Base-by-base conservation (phyloP, 2,797 vertebrate genomes). In the Hydrophis major region DNA sequence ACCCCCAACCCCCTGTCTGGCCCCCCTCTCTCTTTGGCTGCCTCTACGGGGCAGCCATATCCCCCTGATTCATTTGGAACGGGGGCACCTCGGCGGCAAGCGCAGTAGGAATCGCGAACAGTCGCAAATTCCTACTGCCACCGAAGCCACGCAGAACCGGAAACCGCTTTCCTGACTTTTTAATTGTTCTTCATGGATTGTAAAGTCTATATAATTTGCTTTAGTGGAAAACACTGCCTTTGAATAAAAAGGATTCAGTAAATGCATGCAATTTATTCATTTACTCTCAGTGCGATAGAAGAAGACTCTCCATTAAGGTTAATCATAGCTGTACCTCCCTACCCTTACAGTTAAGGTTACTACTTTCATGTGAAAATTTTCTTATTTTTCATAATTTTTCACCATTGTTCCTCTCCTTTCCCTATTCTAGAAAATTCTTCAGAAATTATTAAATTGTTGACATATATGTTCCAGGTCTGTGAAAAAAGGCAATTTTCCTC, bases 101-200 rank as follows among this genome's bases (percentile, higher is more conserved):
- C 32, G 32, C 32, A 32, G 32, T 32, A 32, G 32, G 32, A 32
- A 32, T 32, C 32, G 32, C 32, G 32, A 32, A 32, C 32, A 32
- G 32, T 32, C 32, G 32, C 32, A 32, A 32, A 32, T 32, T 32
- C 32, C 32, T 32, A 32, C 32, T 32, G 32, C 32, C 32, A 32
- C 32, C 32, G 32, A 32, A 32, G 32, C 32, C 32, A 32, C 32
- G 32, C 32, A 32, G 32, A 32, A 32, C 32, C 32, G 32, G 32
- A 32, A 32, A 32, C 32, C 32, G 32, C 90, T 90, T 95, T 95
- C 91, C 94, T 96, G 88, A 91, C 93, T 92, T 89, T 53, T 37
- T 96, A 96, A 95, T 95, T 96, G 95, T 92, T 97, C 96, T 97
- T 97, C 92, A 93, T 37, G 94, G 94, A 87, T 93, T 95, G 94